Base-by-base conservation (phyloP, 2,888 invertebrate species). In the Hypolimnas misippus region DNA sequence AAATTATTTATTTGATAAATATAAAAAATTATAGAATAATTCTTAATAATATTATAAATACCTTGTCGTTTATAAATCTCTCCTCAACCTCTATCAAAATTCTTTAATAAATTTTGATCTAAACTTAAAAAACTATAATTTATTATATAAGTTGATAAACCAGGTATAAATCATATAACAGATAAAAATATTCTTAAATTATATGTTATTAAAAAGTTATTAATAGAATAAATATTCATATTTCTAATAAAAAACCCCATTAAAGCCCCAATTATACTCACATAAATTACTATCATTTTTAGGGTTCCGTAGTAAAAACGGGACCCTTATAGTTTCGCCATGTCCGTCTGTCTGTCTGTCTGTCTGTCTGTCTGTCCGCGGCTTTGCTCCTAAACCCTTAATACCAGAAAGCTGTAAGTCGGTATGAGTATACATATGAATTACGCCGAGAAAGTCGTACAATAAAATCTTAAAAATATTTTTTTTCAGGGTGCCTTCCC, bases 161-260 rank as follows among this genome's bases (percentile, higher is more conserved):
- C 81, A 52, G 93, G 92, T 70, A 93, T 83, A 93, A 93, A 93
- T 80, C 93, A 94, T 75, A 94, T 94, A 3, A 25, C 5, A 25
- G 25, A 3, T 25, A 25, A 25, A 25, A 25, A 25, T 3, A 25
- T 25, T 25, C 25, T 25, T 25, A 25, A 25, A 25, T 25, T 25
- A 25, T 25, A 25, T 3, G 25, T 25, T 25, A 25, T 57, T 73
- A 85, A 71, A 87, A 82, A 81, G 70, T 87, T 91, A 86, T 86
- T 86, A 63, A 76, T 29, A 69, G 83, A 87, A 85, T 80, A 84
- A 84, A 86, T 76, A 62, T 73, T 80, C 75, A 90, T 85, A 75
- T 83, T 85, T 73, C 89, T 89, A 76, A 93, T 67, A 67, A 89
- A 73, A 83, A 79, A 87, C 0, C 93, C 93, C 65, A 91, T 42